Conservation (phyloP, 1,140 invertebrate genomes). For the Liolophura sinensis region DNA sequence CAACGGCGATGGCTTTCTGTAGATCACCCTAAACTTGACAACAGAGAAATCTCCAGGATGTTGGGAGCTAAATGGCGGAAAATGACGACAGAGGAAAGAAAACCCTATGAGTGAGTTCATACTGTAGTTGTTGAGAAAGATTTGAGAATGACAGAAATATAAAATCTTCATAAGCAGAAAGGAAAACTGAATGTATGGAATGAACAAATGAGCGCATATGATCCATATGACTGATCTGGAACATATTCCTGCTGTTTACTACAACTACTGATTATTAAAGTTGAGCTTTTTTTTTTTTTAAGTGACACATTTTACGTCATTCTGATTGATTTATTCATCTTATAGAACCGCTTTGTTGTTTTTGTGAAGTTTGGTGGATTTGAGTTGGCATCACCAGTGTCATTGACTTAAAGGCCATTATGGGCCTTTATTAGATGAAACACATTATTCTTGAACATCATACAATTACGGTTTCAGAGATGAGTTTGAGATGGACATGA, state of each 20-base stretch:
- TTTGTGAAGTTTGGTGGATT: too few species aligned
- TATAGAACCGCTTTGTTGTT: too few species aligned
- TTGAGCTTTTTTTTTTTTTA: too few species aligned
- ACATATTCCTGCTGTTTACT: not conserved
- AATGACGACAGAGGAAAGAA: conserved; percentile 30
- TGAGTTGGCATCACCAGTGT: too few species aligned
- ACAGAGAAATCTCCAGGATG: conserved; percentile 37
- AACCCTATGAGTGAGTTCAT: conserved; percentile 35
- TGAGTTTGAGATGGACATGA: conserved; percentile 31
- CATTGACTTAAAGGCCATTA: too few species aligned
- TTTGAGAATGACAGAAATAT: not conserved
- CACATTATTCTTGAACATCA: conserved; percentile 1
- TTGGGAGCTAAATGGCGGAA: conserved; percentile 34
- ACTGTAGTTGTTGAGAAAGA: not conserved
- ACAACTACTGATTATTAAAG: too few species aligned
- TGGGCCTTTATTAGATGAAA: too few species aligned
- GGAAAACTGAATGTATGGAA: too few species aligned
- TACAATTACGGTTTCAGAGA: conserved; percentile 15
- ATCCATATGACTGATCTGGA: not conserved
- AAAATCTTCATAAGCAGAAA: too few species aligned
- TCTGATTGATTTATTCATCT: too few species aligned
- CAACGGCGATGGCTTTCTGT: conserved; percentile 21
- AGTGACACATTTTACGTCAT: too few species aligned
- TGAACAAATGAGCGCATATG: not conserved
- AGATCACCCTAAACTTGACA: conserved; percentile 30